Evolutionary conservation across 2,797 vertebrate genomes (phyloP).

Genomic region (Melopsittacus undulatus): DNA sequence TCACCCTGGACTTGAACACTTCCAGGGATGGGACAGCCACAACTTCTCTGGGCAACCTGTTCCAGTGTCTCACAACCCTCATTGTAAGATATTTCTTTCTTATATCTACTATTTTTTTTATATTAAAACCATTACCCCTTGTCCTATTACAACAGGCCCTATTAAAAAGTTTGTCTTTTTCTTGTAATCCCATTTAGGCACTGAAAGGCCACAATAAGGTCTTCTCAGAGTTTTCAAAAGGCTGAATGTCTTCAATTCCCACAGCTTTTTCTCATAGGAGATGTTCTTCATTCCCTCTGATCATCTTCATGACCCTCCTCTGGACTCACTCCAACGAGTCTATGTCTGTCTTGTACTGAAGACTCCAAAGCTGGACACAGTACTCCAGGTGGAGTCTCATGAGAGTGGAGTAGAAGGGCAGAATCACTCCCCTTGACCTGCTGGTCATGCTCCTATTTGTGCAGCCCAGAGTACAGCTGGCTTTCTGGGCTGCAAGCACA

Average conservation of each 20-base stretch:
- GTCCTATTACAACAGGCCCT: not conserved
- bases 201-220: not conserved
- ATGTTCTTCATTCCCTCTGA: not conserved
- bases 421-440: not conserved
- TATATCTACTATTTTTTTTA: not conserved
- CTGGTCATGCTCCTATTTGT: not conserved
- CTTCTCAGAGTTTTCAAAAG: not conserved
- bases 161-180: not conserved
- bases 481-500: not conserved
- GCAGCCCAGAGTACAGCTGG: not conserved
- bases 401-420: not conserved
- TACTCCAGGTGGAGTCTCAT: not conserved
- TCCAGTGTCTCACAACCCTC: not conserved
- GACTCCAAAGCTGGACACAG: not conserved
- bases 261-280: not conserved
- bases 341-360: not conserved
- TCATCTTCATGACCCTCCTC: not conserved
- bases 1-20: not conserved
- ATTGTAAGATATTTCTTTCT: not conserved
- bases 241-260: not conserved
- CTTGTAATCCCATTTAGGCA: not conserved
- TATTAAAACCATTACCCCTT: not conserved
- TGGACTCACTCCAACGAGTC: not conserved
- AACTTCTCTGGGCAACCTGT: not conserved
- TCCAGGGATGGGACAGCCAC: not conserved